phyloP scores from a whole-genome alignment of 2,888 invertebrate genomes.

The Sinopyrophorus schimmeli region DNA sequence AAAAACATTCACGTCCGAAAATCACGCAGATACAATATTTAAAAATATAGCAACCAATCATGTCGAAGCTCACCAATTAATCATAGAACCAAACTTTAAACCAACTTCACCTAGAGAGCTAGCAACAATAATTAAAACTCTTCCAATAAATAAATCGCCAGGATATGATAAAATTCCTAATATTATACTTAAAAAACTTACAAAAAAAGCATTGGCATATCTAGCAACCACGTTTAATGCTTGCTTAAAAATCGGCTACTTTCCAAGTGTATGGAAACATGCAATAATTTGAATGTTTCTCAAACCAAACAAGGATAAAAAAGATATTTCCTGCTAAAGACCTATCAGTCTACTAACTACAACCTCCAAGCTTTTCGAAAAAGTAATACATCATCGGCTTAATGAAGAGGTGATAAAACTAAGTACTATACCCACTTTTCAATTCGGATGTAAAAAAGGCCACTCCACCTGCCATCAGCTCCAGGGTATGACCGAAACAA shows the following conservation, averaged over 20 bases:
- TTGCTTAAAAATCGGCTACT: slow-evolving; percentile 21
- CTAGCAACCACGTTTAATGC: slow-evolving; percentile 27
- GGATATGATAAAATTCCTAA: slow-evolving; percentile 3
- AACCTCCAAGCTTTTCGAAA: slow-evolving; percentile 1
- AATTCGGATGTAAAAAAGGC: slow-evolving; percentile 38
- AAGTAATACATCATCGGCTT: not conserved
- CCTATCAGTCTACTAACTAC: slow-evolving; percentile 1
- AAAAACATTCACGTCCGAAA: slow-evolving; percentile 5
- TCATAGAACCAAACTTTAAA: not conserved
- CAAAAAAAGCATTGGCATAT: slow-evolving; percentile 26
- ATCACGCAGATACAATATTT: slow-evolving; percentile 3
- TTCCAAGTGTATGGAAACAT: slow-evolving; percentile 29
- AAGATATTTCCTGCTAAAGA: slow-evolving; percentile 23
- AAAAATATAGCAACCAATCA: not conserved
- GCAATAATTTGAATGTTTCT: slow-evolving; percentile 28
- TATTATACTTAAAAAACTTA: slow-evolving; percentile 2
- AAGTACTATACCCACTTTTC: slow-evolving; percentile 12
- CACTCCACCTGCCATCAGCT: slow-evolving; percentile 34
- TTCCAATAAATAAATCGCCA: slow-evolving; percentile 7
- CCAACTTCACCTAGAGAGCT: slow-evolving; percentile 7
- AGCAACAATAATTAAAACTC: slow-evolving; percentile 1
- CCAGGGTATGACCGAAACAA: slow-evolving; percentile 28
- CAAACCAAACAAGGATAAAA: slow-evolving; percentile 30
- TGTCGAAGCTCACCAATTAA: slow-evolving; percentile 1
- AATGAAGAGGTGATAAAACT: not conserved